phyloP scores from a whole-genome alignment of 2,797 vertebrate genomes.

The Scleropages formosus region DNA sequence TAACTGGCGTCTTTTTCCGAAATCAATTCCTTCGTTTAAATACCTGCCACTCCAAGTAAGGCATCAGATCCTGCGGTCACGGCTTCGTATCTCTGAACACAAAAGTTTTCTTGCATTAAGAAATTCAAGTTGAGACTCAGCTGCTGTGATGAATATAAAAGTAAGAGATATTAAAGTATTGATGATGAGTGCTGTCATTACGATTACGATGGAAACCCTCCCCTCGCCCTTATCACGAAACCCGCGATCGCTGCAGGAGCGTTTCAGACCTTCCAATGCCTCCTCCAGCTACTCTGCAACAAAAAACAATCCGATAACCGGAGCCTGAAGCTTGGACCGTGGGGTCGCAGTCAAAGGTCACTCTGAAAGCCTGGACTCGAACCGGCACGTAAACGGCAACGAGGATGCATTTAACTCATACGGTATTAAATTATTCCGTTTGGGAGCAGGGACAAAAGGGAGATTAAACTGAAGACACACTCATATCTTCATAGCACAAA shows the following conservation, averaged over 20 bases:
- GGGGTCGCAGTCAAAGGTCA: slow-evolving; percentile 14
- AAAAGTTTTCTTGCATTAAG: background rate
- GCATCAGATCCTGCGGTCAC: background rate
- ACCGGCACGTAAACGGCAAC: background rate
- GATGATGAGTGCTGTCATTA: background rate
- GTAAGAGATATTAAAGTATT: background rate
- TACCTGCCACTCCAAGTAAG: background rate
- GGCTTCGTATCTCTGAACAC: background rate
- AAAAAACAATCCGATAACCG: slow-evolving; percentile 23
- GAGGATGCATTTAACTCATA: background rate
- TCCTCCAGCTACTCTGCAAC: slow-evolving; percentile 11
- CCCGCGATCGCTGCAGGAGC: background rate
- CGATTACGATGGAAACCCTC: background rate
- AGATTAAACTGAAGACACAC: background rate
- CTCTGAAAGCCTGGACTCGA: background rate
- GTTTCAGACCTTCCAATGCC: slow-evolving; percentile 23
- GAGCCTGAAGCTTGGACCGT: slow-evolving; percentile 20
- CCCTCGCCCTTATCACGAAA: slow-evolving; percentile 22
- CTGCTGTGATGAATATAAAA: background rate
- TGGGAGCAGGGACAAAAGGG: slow-evolving; percentile 16
- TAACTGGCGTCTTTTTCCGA: background rate
- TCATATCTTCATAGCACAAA: background rate
- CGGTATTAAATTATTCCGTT: slow-evolving; percentile 4
- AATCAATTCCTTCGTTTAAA: background rate
- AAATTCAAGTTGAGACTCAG: too few species aligned